Evolutionary conservation across 2,797 vertebrate genomes (phyloP).

Genomic region (Lates japonicus): DNA sequence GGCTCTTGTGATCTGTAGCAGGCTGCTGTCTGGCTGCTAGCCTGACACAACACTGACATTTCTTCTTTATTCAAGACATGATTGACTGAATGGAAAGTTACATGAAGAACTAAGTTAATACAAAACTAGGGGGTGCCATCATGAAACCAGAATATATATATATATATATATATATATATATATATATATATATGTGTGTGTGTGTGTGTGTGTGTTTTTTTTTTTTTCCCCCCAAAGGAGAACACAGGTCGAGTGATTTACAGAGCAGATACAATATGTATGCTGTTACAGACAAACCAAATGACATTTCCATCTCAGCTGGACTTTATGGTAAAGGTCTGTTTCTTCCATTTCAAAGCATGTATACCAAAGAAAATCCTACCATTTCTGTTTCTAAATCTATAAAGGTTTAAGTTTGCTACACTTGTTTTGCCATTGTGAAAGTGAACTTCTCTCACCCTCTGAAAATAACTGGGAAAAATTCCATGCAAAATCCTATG

Average conservation of each 20-base stretch:
- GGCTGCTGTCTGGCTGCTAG: not conserved
- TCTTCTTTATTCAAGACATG: not conserved
- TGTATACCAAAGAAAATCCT: not conserved
- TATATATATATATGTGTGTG: too few relatives aligned
- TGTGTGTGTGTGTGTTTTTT: too few relatives aligned
- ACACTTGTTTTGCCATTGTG: constrained; percentile 29
- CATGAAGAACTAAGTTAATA: not conserved
- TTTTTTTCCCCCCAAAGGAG: too few relatives aligned
- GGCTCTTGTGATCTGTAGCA: not conserved
- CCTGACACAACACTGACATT: not conserved
- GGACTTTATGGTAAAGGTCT: not conserved
- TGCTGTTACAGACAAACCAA: not conserved
- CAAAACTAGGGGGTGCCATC: not conserved
- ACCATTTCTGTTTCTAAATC: not conserved
- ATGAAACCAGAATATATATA: not conserved
- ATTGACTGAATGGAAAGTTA: not conserved
- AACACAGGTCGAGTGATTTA: too few relatives aligned
- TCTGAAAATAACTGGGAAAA: constrained; percentile 27
- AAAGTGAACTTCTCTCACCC: constrained; percentile 19
- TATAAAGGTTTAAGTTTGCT: constrained; percentile 30
- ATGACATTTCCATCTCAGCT: not conserved
- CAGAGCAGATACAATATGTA: too few relatives aligned
- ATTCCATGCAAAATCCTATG: constrained; percentile 23
- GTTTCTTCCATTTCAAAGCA: not conserved
- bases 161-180: too few relatives aligned